Evolutionary conservation across 2,888 invertebrate genomes (phyloP).

Genomic region (Monochamus alternatus): DNA sequence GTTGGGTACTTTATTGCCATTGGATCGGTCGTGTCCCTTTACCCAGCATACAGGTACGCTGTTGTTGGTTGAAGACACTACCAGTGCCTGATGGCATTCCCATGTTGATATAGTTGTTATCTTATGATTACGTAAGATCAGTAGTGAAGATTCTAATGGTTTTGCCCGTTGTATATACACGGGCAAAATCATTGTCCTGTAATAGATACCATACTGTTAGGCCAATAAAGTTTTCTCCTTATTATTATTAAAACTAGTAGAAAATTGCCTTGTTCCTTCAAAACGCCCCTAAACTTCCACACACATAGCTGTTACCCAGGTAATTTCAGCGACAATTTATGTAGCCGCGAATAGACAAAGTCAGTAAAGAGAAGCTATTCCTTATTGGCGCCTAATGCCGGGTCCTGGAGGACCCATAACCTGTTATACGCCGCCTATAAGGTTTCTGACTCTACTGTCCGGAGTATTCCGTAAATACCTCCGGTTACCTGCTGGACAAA

Average conservation of each 20-base stretch:
- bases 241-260: not conserved
- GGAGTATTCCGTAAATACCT: conserved; percentile 58
- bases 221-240: not conserved
- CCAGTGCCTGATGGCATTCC: no score
- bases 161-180: no score
- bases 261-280: not conserved
- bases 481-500: conserved; percentile 52
- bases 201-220: no score
- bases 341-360: conserved; percentile 40
- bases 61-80: no score
- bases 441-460: conserved; percentile 56
- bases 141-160: no score
- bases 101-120: no score
- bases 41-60: no score
- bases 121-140: no score
- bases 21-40: no score
- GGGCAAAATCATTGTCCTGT: no score
- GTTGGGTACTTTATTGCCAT: no score
- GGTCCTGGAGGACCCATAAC: conserved; percentile 57
- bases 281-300: not conserved
- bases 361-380: conserved; percentile 43
- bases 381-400: conserved; percentile 54
- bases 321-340: conserved; percentile 40
- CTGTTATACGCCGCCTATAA: conserved; percentile 57
- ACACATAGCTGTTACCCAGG: conserved; percentile 1